Conservation (phyloP, 2,888 invertebrate genomes). For the Halocaridina rubra region DNA sequence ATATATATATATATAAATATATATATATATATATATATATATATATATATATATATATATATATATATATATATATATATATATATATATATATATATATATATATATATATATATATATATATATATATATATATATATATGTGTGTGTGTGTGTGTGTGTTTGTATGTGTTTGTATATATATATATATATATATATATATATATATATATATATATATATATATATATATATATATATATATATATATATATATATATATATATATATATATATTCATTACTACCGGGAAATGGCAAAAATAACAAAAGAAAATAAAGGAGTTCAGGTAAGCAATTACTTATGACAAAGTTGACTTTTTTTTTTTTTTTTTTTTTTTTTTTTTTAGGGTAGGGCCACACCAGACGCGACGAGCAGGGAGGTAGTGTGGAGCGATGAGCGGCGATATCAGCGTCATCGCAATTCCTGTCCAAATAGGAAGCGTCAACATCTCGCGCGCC, state of each 20-base stretch:
- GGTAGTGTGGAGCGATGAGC: too few relatives aligned
- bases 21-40: not conserved
- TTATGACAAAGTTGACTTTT: too few relatives aligned
- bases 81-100: not conserved
- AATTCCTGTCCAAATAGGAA: too few relatives aligned
- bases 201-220: not conserved
- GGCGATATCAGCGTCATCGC: too few relatives aligned
- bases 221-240: not conserved
- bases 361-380: too few relatives aligned
- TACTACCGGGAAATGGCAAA: too few relatives aligned
- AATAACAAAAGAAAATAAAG: too few relatives aligned
- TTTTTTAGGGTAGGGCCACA: too few relatives aligned
- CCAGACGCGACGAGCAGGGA: too few relatives aligned
- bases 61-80: not conserved
- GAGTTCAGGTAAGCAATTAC: too few relatives aligned
- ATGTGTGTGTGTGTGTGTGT: not conserved
- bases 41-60: not conserved
- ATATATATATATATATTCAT: not conserved
- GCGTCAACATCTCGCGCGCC: too few relatives aligned
- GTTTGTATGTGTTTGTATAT: not conserved
- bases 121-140: not conserved
- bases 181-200: not conserved
- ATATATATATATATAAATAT: not conserved
- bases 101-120: not conserved
- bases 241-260: not conserved